Conservation (phyloP, 1,140 invertebrate species). For the Caerostris extrusa region DNA sequence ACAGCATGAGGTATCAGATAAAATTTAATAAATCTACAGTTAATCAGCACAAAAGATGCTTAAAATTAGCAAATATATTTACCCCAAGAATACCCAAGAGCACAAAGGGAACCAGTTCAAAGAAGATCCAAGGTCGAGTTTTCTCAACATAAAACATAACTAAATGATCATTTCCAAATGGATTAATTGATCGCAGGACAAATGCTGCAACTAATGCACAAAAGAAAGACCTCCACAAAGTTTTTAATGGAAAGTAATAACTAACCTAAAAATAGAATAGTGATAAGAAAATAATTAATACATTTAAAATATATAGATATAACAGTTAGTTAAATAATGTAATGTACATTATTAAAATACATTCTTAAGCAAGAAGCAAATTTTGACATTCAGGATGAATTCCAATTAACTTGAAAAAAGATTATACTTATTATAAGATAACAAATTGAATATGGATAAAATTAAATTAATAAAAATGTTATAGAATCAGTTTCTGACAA, state of each 20-base stretch:
- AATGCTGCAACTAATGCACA: slow-evolving; percentile 99
- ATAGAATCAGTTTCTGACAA: too few species aligned
- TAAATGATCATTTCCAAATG: slow-evolving; percentile 99
- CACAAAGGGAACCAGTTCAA: slow-evolving; percentile 98
- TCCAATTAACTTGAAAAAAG: too few species aligned
- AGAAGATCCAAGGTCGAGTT: slow-evolving; percentile 99
- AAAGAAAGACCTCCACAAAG: slow-evolving; percentile 99
- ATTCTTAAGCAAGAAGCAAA: too few species aligned
- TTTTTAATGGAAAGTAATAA: slow-evolving; percentile 99
- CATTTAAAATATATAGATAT: too few species aligned
- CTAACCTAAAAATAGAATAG: slow-evolving; percentile 88
- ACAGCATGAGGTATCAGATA: neutral
- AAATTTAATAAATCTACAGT: neutral
- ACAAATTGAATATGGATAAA: too few species aligned
- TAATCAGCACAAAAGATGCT: neutral
- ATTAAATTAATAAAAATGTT: too few species aligned
- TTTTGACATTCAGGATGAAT: too few species aligned
- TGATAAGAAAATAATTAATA: too few species aligned
- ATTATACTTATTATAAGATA: too few species aligned
- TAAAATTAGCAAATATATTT: slow-evolving; percentile 81
- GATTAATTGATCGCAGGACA: slow-evolving; percentile 97
- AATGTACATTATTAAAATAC: too few species aligned
- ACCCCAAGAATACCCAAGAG: slow-evolving; percentile 98
- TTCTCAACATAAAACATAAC: slow-evolving; percentile 99
- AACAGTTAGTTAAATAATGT: too few species aligned